These are phyloP conservation scores for Andrena minutula DNA, from an alignment of 2,888 invertebrate genomes.

Conservation along the genomic window DNA sequence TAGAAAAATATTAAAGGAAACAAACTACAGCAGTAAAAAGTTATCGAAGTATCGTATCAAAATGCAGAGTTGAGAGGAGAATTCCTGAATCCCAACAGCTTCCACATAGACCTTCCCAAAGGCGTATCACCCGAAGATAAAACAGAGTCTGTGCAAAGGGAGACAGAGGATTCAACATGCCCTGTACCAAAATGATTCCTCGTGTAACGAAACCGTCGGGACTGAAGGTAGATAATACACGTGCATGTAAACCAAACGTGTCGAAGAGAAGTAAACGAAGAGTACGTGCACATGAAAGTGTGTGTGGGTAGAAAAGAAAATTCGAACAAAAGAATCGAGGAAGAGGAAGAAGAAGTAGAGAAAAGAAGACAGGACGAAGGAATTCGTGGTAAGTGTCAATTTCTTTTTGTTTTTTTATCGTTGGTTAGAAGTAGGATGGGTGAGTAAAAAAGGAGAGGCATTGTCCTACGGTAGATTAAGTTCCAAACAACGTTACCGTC, in stretches of 20 bases:
- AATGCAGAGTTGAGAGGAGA: conserved; percentile 31
- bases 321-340: conserved; percentile 12
- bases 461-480: conserved; percentile 67
- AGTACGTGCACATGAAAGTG: conserved; percentile 43
- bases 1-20: background rate
- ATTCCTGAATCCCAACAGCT: conserved; percentile 36
- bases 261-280: conserved; percentile 37
- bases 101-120: conserved; percentile 39
- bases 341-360: background rate
- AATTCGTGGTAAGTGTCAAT: conserved; percentile 1
- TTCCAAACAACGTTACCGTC: conserved; percentile 77
- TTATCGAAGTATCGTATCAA: conserved; percentile 11
- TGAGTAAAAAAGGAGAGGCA: conserved; percentile 20
- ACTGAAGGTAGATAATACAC: conserved; percentile 43
- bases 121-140: conserved; percentile 13
- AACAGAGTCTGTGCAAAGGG: conserved; percentile 40
- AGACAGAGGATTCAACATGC: conserved; percentile 52
- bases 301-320: conserved; percentile 12
- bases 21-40: conserved; percentile 10
- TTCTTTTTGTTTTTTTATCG: background rate
- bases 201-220: conserved; percentile 37
- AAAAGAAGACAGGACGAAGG: background rate
- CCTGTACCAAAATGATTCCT: conserved; percentile 42
- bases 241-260: conserved; percentile 46
- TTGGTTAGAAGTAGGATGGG: conserved; percentile 3